Conservation (phyloP, 2,888 invertebrate genomes). For the Hirtodrosophila duncani region DNA sequence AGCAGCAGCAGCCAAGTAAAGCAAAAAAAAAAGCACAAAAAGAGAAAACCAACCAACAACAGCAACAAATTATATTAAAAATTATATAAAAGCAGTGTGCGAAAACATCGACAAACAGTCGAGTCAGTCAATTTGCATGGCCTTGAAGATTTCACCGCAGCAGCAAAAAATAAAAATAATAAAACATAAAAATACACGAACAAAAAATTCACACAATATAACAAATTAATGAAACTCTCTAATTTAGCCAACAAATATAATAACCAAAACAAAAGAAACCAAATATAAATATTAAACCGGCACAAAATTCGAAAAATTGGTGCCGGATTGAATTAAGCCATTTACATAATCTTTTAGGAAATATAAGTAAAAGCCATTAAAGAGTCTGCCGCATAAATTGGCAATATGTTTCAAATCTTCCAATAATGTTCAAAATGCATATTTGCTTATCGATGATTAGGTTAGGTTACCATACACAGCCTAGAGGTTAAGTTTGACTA, state of each 20-base stretch:
- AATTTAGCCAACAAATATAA: slow-evolving; percentile 46
- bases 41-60: slow-evolving; percentile 2
- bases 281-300: slow-evolving; percentile 32
- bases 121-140: slow-evolving; percentile 55
- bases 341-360: slow-evolving; percentile 34
- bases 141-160: slow-evolving; percentile 64
- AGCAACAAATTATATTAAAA: slow-evolving; percentile 20
- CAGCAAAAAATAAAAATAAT: slow-evolving; percentile 12
- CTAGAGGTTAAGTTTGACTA: too few relatives aligned
- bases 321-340: slow-evolving; percentile 32
- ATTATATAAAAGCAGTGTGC: slow-evolving; percentile 55
- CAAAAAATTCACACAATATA: slow-evolving; percentile 14
- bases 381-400: too few relatives aligned
- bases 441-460: too few relatives aligned
- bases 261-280: neutral
- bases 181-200: slow-evolving; percentile 33
- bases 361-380: too few relatives aligned
- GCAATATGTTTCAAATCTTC: too few relatives aligned
- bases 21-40: slow-evolving; percentile 6
- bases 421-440: too few relatives aligned
- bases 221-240: slow-evolving; percentile 52
- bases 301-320: slow-evolving; percentile 30
- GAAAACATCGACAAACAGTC: slow-evolving; percentile 44
- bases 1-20: slow-evolving; percentile 24
- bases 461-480: too few relatives aligned